Conservation (phyloP, 2,888 invertebrate genomes). For the Polyommatus icarus region DNA sequence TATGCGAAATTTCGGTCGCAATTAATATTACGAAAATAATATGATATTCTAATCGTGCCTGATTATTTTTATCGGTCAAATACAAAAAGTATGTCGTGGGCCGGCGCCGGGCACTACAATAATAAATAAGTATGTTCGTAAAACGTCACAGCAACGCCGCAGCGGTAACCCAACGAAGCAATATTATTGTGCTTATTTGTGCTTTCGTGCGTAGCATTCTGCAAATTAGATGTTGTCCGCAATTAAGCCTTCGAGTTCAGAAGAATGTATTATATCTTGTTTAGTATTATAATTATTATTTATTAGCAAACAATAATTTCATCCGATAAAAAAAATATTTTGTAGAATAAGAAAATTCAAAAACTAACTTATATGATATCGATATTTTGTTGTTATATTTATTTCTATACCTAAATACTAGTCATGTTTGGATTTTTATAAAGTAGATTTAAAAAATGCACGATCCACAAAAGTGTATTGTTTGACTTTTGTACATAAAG, state of each 20-base stretch:
- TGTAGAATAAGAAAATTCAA: background rate
- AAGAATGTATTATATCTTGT: background rate
- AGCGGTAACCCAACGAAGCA: background rate
- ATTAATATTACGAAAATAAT: too few species aligned
- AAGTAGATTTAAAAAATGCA: constrained; percentile 37
- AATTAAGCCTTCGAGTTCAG: background rate
- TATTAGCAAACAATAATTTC: background rate
- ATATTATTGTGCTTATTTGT: background rate
- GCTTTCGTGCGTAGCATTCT: constrained; percentile 1
- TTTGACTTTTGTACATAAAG: constrained; percentile 41
- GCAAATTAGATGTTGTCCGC: constrained; percentile 16
- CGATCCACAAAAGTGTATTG: constrained; percentile 16
- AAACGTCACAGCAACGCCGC: background rate
- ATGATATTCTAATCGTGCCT: too few species aligned
- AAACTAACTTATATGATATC: background rate
- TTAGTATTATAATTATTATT: background rate
- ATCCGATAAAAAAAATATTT: background rate
- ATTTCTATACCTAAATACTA: constrained; percentile 48
- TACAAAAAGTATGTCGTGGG: too few species aligned
- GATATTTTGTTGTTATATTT: background rate
- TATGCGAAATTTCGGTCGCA: too few species aligned
- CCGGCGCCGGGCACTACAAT: too few species aligned
- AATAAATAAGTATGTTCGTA: background rate
- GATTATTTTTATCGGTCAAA: too few species aligned
- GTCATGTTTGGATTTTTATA: constrained; percentile 44